These are phyloP conservation scores for Himalopsyche kuldschensis DNA, from an alignment of 2,888 invertebrate genomes.

Conservation along the genomic window DNA sequence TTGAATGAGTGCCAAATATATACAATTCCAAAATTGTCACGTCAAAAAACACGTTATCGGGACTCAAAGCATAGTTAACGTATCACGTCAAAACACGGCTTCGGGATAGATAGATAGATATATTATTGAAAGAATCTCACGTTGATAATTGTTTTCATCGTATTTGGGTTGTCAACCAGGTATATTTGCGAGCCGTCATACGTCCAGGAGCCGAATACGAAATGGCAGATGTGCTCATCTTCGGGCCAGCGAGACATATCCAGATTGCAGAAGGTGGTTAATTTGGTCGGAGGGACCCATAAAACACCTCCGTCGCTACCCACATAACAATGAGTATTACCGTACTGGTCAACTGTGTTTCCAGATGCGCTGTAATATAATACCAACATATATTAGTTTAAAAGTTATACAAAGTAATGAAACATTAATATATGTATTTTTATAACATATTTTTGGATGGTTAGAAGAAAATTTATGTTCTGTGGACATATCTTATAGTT, in stretches of 20 bases:
- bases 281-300: background rate
- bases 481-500: no score
- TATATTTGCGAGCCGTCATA: slow-evolving; percentile 64
- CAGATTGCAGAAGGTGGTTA: slow-evolving; percentile 54
- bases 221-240: slow-evolving; percentile 67
- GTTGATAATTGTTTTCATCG: background rate
- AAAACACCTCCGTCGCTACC: background rate
- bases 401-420: no score
- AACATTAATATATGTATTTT: no score
- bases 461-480: no score
- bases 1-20: no score
- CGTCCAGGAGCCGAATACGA: slow-evolving; percentile 76
- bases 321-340: slow-evolving; percentile 46
- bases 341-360: slow-evolving; percentile 62
- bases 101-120: no score
- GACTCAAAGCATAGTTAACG: no score
- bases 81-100: no score
- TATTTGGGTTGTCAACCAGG: slow-evolving; percentile 40
- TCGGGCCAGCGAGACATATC: slow-evolving; percentile 75
- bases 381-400: no score
- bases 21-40: no score
- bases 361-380: slow-evolving; percentile 57
- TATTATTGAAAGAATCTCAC: background rate
- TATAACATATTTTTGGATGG: no score
- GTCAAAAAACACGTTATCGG: no score